Percentiles rank a stretch among this genome's conserved stretches.
phyloP scores from a whole-genome alignment of 2,797 vertebrate genomes.

The Sebastes minor region DNA sequence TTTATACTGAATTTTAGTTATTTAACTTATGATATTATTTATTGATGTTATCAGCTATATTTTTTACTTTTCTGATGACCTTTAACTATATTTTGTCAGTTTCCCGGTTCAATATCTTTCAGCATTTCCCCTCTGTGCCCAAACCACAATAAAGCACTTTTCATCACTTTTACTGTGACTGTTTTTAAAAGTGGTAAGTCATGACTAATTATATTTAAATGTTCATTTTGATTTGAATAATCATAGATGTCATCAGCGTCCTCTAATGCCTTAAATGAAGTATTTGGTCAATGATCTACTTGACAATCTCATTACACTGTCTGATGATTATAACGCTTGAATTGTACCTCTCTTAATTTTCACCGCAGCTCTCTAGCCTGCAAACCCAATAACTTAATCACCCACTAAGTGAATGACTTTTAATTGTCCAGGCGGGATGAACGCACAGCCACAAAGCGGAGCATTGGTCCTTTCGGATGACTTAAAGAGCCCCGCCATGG shows the following conservation, averaged over 20 bases:
- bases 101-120: conserved; percentile 16
- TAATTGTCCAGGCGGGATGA: conserved; percentile 60
- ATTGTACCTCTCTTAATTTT: neutral
- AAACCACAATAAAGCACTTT: conserved; percentile 25
- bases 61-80: neutral
- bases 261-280: neutral
- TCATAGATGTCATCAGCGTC: neutral
- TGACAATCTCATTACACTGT: neutral
- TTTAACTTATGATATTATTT: neutral
- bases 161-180: conserved; percentile 8
- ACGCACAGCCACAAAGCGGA: conserved; percentile 78
- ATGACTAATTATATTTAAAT: conserved; percentile 16
- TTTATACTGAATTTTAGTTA: neutral
- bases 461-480: conserved; percentile 94
- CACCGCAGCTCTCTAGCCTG: neutral
- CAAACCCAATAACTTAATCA: conserved; percentile 10
- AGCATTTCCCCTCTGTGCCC: conserved; percentile 5
- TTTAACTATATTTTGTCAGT: conserved; percentile 15
- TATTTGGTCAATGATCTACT: neutral
- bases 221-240: neutral
- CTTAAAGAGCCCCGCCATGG: conserved; percentile 94
- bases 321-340: neutral
- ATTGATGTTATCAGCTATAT: neutral
- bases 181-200: neutral
- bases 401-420: conserved; percentile 48